phyloP scores from a whole-genome alignment of 2,113 vertebrate species.

The Thunnus maccoyii region DNA sequence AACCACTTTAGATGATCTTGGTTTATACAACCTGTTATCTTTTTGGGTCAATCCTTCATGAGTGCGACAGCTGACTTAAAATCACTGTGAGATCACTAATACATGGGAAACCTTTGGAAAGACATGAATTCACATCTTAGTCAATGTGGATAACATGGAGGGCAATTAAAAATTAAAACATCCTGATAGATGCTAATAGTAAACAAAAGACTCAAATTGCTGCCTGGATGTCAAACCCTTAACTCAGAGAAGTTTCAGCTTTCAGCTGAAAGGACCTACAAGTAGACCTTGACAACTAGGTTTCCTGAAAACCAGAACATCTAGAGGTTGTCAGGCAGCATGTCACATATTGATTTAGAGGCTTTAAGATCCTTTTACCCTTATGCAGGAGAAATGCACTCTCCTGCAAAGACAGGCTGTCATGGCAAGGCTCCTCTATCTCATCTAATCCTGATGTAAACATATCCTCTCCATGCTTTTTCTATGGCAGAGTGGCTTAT shows the following conservation, averaged over 20 bases:
- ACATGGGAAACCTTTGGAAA: neutral
- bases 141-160: neutral
- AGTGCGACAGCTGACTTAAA: slow-evolving; percentile 17
- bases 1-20: neutral
- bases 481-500: slow-evolving; percentile 16
- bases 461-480: slow-evolving; percentile 19
- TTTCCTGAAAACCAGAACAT: slow-evolving; percentile 11
- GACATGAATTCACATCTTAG: neutral
- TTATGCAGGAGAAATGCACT: slow-evolving; percentile 42
- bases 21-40: neutral
- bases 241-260: neutral
- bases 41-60: neutral
- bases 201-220: too few relatives aligned
- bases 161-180: neutral
- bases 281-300: slow-evolving; percentile 32
- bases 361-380: slow-evolving; percentile 58
- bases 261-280: slow-evolving; percentile 11
- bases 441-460: slow-evolving; percentile 40
- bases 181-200: neutral
- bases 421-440: slow-evolving; percentile 27
- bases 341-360: slow-evolving; percentile 52
- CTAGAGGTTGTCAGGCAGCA: slow-evolving; percentile 18
- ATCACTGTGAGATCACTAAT: slow-evolving; percentile 52
- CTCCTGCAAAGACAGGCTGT: neutral
- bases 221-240: too few relatives aligned